Base-by-base conservation (phyloP, 2,797 vertebrate genomes). In the Hapalemur alaotrensis region DNA sequence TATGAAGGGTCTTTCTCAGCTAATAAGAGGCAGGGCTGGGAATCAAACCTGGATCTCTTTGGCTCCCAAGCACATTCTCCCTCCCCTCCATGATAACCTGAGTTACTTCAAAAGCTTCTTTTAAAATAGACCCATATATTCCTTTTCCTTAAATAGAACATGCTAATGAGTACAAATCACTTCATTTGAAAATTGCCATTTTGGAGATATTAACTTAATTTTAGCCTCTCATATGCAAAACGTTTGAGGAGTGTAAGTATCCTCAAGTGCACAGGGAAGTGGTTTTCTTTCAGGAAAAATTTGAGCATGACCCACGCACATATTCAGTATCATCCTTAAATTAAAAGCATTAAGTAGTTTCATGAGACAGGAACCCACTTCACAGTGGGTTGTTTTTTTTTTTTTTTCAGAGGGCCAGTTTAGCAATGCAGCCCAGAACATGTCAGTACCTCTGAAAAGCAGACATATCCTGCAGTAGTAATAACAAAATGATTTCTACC, bases 181-280 rank as follows among this genome's bases (percentile, higher is more conserved):
- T 92, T 80, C 50, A 65, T 80, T 83, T 94, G 52, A 87, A 87
- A 97, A 87, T 82, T 92, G n/a, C 54, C 43, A 48, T 89, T 90
- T 25, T 88, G 70, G 88, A 75, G 59, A 89, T 57, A 70, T 76
- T 95, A 82, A 52, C 72, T 88, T 84, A 88, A 91, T 78, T 92
- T 89, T 94, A 70, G n/a, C 82, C 20, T 89, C 46, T 87, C 9
- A 48, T 3, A 50, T 73, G 52, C 38, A 90, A 87, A 85, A 76
- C 1, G 23, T 83, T 95, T 87, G 59, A 94, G 79, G 90, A 75
- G 52, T 63, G 1, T 43, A 92, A 81, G 13, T 61, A 41, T 54
- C 52, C 9, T 43, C 30, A 63, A 72, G 13, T 80, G 32, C 41
- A 46, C 5, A 75, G 23, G 35, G 5, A 90, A 87, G 30, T 76